Percentiles rank a stretch among this genome's conserved stretches.
Conservation (phyloP, 2,797 vertebrate genomes). For the Poeciliopsis presidionis region DNA sequence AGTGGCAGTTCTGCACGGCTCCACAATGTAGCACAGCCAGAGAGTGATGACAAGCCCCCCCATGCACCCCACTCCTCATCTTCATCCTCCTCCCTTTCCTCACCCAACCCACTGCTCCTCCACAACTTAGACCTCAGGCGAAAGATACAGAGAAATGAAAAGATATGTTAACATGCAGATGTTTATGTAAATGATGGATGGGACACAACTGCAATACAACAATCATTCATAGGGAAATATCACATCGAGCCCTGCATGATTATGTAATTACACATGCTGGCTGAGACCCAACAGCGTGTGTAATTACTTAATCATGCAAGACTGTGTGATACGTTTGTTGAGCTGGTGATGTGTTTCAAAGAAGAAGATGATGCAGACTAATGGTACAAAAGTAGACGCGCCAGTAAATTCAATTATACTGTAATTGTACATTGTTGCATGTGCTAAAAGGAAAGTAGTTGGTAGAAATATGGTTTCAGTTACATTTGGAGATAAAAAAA, state of each 20-base stretch:
- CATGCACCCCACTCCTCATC: not conserved
- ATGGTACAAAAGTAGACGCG: constrained; percentile 38
- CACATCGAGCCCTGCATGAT: constrained; percentile 55
- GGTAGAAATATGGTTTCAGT: not conserved
- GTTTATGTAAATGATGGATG: constrained; percentile 69
- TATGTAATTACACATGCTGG: constrained; percentile 67
- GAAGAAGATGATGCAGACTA: constrained; percentile 39
- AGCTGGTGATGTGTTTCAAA: constrained; percentile 62
- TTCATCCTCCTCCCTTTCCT: not conserved
- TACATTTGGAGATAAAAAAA: not conserved
- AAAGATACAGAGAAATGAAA: constrained; percentile 52
- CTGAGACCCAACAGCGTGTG: constrained; percentile 61
- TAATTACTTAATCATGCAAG: constrained; percentile 71
- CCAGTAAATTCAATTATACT: constrained; percentile 31
- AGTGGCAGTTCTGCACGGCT: constrained; percentile 74
- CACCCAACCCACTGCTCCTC: constrained; percentile 43
- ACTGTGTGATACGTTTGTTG: constrained; percentile 53
- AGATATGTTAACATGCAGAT: constrained; percentile 67
- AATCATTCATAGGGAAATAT: constrained; percentile 63
- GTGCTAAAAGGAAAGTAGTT: constrained; percentile 17
- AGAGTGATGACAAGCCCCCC: constrained; percentile 66
- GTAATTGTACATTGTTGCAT: constrained; percentile 8
- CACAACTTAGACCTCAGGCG: constrained; percentile 61
- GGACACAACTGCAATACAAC: constrained; percentile 42
- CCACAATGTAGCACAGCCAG: constrained; percentile 64